Base-by-base conservation (phyloP, 1,140 invertebrate species). In the Drosophila lini region DNA sequence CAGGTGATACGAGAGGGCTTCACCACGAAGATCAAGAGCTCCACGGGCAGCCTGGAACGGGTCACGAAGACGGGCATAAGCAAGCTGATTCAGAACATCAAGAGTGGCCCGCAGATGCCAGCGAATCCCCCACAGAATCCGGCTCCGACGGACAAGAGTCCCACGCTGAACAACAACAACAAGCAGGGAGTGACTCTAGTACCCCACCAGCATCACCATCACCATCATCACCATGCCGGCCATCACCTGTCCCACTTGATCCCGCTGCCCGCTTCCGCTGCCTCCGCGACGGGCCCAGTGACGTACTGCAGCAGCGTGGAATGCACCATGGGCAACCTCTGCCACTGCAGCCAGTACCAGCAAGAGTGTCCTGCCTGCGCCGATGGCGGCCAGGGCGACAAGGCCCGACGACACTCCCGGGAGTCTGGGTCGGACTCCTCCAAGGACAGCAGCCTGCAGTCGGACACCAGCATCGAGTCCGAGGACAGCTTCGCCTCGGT, bases 401-500 rank as follows among this genome's bases (percentile, higher is more conserved):
- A 74, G 22, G 80, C 71, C 3, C 38, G 82, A 0, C 93, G 96
- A 32, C 93, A 95, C 32, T 96, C 96, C 0, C 94, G 95, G 60
- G 97, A 98, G 91, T 97, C 97, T 74, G 96, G 96, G 8, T 98
- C 97, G 0, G 97, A 98, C 89, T 97, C 97, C 1, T 97, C 97
- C 2, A 98, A 98, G 93, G 97, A 98, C 85, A 97, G 96, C 85
- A 98, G 97, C 91, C 93, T 98, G 48, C 97, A 98, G 91, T 98
- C 97, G 92, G 97, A 98, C 81, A 98, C 97, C 0, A 98, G 97
- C 92, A 96, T 98, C 3, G 97, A 98, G 92, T 97, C 97, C 3
- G 97, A 98, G 92, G 97, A 98, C 80, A 97, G 96, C 92, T 97
- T 97, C 90, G 97, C 97, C 36, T 97, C 97, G 50, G 97, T 98